Evolutionary conservation across 2,113 vertebrate species (phyloP), one percentile per base, ranked within the genome.

Genomic region (Pteruthius melanotis): DNA sequence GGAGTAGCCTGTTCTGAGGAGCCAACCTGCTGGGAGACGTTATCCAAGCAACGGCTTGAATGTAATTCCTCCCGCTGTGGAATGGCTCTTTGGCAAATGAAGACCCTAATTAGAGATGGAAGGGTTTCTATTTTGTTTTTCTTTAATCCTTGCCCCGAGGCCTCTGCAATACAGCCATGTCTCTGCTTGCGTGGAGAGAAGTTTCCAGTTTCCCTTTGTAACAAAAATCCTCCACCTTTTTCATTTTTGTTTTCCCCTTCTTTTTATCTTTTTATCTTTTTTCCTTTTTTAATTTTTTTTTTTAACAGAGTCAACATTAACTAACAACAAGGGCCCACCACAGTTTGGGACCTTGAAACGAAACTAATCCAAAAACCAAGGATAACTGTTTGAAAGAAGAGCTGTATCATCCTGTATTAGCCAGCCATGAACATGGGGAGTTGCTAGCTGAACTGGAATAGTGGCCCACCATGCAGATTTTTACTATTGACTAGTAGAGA

Each of bases 91-190:
- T 98, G 98, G 98, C 98, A 98, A 97, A 98, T 96, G 97, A 98
- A 97, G 97, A 97, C 97, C 97, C 98, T 98, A 98, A 96, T 98
- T 98, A 94, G 98, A 98, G 98, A 97, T 97, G 97, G 98, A 98
- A 98, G 97, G 98, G 94, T 97, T 98, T 98, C 98, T 98, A 94
- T 97, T 98, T 98, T 98, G 97, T 98, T 98, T 97, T 98, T 98
- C 97, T 98, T 97, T 98, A 98, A 99, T 99, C 98, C 98, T 98
- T 98, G 97, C 98, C 98, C 98, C 92, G 96, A 98, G 98, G 98
- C 98, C 96, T 97, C 97, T 96, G 94, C 98, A 97, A 88, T 91
- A 95, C 96, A 97, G 95, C 98, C 97, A 81, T 98, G 98, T 98
- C 98, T 97, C 97, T 98, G 98, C 98, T 98, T 98, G 98, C 97